Percentiles rank a stretch among this genome's conserved stretches.
Conservation (phyloP, 2,797 vertebrate species). For the Percopsis omiscomaycus region DNA sequence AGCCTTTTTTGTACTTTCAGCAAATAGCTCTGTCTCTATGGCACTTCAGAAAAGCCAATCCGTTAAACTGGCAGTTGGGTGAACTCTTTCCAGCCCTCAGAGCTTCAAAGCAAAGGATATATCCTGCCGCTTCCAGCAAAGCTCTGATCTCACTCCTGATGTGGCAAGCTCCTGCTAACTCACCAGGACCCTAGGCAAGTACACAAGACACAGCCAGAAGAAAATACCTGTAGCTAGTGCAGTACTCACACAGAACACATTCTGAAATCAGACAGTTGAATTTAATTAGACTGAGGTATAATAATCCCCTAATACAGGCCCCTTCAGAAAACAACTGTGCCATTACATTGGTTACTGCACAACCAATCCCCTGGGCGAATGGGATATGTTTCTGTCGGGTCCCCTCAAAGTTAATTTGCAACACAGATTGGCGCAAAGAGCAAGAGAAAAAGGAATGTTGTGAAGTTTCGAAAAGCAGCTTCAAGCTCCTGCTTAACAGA, state of each 20-base stretch:
- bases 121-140: conserved; percentile 50
- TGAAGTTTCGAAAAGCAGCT: neutral
- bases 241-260: too few relatives aligned
- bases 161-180: conserved; percentile 42
- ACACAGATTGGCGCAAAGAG: conserved; percentile 14
- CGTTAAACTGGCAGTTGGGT: conserved; percentile 66
- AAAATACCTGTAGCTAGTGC: neutral
- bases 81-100: conserved; percentile 56
- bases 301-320: conserved; percentile 15
- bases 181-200: conserved; percentile 34
- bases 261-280: conserved; percentile 4
- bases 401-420: conserved; percentile 20
- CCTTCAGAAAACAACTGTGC: conserved; percentile 15
- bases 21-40: conserved; percentile 53
- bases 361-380: conserved; percentile 3
- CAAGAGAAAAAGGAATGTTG: conserved; percentile 4
- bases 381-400: conserved; percentile 18
- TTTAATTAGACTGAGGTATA: conserved; percentile 25
- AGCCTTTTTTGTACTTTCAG: conserved; percentile 20
- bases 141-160: conserved; percentile 50
- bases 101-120: conserved; percentile 65
- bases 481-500: conserved; percentile 33
- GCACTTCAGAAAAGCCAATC: conserved; percentile 57
- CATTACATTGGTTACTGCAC: conserved; percentile 15
- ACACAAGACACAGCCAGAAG: conserved; percentile 1